Conservation (phyloP, 2,888 invertebrate genomes). For the Gibbula magus region DNA sequence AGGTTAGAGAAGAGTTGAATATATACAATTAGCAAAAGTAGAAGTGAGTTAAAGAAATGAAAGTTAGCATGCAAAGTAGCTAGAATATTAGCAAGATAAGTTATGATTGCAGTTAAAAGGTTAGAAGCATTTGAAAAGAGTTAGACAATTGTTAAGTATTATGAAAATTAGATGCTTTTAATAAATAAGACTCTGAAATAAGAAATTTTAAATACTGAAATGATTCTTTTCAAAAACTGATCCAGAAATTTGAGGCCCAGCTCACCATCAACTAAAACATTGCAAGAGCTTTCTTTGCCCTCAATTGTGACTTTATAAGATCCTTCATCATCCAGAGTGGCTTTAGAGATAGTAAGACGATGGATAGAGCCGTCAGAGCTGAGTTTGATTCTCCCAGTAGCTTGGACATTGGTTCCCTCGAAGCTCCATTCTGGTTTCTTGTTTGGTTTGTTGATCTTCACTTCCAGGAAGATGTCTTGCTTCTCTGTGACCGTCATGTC, state of each 20-base stretch:
- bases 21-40: too few species aligned
- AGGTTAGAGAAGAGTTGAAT: too few species aligned
- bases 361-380: constrained; percentile 63
- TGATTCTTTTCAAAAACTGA: background rate
- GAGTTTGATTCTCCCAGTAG: constrained; percentile 60
- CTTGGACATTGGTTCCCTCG: constrained; percentile 61
- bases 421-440: constrained; percentile 73
- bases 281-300: constrained; percentile 62
- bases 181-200: background rate
- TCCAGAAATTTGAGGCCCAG: background rate
- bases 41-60: too few species aligned
- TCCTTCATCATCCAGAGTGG: constrained; percentile 71
- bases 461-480: constrained; percentile 63
- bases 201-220: background rate
- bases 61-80: background rate
- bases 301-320: constrained; percentile 68
- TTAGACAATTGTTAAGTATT: background rate
- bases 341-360: constrained; percentile 63
- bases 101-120: too few species aligned
- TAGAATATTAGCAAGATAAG: too few species aligned
- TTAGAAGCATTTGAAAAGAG: background rate
- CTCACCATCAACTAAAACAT: constrained; percentile 67
- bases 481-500: constrained; percentile 65
- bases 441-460: constrained; percentile 69
- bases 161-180: background rate